Conservation (phyloP, 2,797 vertebrate species). For the Clarias fuscus region DNA sequence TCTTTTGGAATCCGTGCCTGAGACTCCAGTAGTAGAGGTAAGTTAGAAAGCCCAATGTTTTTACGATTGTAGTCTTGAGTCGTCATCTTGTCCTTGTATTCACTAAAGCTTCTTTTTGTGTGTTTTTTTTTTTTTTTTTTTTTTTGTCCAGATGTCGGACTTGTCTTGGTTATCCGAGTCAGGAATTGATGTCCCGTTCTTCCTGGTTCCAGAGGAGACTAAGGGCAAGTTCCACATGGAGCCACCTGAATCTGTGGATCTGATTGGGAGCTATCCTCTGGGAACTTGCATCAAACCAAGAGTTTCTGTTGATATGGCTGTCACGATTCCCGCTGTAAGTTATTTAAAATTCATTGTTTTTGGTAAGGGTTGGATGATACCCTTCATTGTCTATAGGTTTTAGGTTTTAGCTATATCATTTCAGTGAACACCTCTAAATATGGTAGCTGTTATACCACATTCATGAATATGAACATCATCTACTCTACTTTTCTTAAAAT, state of each 20-base stretch:
- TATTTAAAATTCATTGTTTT: background rate
- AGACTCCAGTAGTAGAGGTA: conserved; percentile 78
- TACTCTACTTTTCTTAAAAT: background rate
- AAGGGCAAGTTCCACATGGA: conserved; percentile 90
- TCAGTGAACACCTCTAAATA: background rate
- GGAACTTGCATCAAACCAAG: conserved; percentile 87
- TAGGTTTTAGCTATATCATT: background rate
- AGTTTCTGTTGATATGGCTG: conserved; percentile 83
- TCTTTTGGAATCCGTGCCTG: conserved; percentile 76
- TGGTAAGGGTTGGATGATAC: background rate
- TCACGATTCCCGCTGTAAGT: conserved; percentile 89
- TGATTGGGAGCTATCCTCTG: conserved; percentile 93
- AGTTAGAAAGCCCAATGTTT: background rate
- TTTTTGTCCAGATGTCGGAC: conserved; percentile 76
- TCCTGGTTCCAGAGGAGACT: conserved; percentile 79
- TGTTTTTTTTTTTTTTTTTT: too few species aligned
- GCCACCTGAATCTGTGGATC: conserved; percentile 80
- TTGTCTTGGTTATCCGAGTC: conserved; percentile 83
- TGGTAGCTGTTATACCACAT: background rate
- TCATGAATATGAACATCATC: background rate
- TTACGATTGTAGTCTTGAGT: background rate
- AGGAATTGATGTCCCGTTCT: conserved; percentile 82
- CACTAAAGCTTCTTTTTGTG: background rate
- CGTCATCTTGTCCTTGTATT: background rate
- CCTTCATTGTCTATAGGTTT: background rate